Evolutionary conservation across 2,113 vertebrate species (phyloP).

Genomic region (Sterrhoptilus dennistouni): DNA sequence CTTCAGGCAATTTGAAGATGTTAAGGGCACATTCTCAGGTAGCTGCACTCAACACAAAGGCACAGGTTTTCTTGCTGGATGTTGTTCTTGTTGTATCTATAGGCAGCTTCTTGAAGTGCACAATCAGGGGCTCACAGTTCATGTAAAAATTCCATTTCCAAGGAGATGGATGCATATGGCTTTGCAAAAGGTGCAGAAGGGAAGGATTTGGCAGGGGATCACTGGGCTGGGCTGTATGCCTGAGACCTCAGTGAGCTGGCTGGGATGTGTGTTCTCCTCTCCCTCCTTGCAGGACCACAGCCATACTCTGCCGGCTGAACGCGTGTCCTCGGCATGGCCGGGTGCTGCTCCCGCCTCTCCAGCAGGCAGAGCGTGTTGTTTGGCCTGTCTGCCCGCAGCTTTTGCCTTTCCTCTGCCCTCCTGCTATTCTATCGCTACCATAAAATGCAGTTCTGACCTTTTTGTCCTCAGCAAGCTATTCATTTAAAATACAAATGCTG

Average conservation of each 20-base stretch:
- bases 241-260: background rate
- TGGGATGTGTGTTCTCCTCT: background rate
- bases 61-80: background rate
- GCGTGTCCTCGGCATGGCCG: background rate
- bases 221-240: fast-evolving
- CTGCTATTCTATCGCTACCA: background rate
- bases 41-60: background rate
- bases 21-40: background rate
- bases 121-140: background rate
- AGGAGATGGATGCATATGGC: background rate
- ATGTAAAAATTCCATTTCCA: background rate
- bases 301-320: background rate
- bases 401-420: conserved; percentile 25
- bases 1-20: background rate
- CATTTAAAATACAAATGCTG: conserved; percentile 62
- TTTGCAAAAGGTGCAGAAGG: background rate
- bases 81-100: background rate
- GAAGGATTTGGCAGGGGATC: background rate
- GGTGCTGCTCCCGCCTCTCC: background rate
- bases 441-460: conserved; percentile 70
- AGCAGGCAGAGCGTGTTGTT: conserved; percentile 16
- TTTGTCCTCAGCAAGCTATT: conserved; percentile 69
- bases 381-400: background rate
- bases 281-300: background rate
- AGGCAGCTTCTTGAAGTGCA: fast-evolving